Evolutionary conservation across 2,797 vertebrate species (phyloP).

Genomic region (Bovichtus variegatus): DNA sequence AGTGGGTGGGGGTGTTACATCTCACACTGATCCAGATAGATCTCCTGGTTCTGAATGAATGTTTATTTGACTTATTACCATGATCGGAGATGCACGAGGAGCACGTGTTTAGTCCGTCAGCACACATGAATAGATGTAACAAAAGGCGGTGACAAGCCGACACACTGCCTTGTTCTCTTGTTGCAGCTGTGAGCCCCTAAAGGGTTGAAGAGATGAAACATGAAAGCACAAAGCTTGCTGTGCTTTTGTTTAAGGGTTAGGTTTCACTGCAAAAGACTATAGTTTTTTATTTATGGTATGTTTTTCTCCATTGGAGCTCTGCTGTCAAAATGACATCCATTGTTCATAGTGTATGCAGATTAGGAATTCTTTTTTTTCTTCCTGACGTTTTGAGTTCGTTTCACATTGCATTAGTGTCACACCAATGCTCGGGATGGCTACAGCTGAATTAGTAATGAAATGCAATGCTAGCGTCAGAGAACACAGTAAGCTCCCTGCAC

Average conservation of each 20-base stretch:
- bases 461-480: slow-evolving; percentile 71
- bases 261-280: slow-evolving; percentile 4
- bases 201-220: slow-evolving; percentile 43
- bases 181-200: slow-evolving; percentile 40
- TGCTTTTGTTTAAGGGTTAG: slow-evolving; percentile 42
- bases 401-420: slow-evolving; percentile 82
- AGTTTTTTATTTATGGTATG: background rate
- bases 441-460: slow-evolving; percentile 86
- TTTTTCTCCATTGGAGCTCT: slow-evolving; percentile 19
- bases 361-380: slow-evolving; percentile 42
- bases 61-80: slow-evolving; percentile 55
- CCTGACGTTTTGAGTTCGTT: slow-evolving; percentile 66
- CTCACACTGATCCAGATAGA: slow-evolving; percentile 37
- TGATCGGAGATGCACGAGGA: slow-evolving; percentile 26
- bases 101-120: slow-evolving; percentile 38
- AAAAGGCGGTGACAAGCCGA: slow-evolving; percentile 40
- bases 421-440: slow-evolving; percentile 74
- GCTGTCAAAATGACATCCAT: slow-evolving; percentile 25
- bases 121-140: slow-evolving; percentile 42
- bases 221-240: slow-evolving; percentile 38
- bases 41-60: slow-evolving; percentile 60
- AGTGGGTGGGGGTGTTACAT: slow-evolving; percentile 26
- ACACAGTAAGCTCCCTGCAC: slow-evolving; percentile 50
- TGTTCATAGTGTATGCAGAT: slow-evolving; percentile 55
- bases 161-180: slow-evolving; percentile 45